Base-by-base conservation (phyloP, 1,140 invertebrate species). In the Musca vetustissima region DNA sequence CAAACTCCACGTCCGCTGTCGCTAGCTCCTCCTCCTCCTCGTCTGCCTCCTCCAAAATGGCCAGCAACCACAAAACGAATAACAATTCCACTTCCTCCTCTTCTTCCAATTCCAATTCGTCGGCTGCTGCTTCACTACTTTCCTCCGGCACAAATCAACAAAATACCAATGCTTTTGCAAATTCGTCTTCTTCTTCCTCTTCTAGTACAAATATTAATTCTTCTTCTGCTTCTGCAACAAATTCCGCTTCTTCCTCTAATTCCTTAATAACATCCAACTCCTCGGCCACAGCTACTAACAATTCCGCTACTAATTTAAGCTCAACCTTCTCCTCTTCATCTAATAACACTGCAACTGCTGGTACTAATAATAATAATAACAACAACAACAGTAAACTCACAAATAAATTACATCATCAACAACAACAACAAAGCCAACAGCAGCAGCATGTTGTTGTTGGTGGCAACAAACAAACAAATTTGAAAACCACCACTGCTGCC, bases 311-410 rank as follows among this genome's bases (percentile, higher is more conserved):
- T 43, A 69, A 50, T 70, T 73, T 59, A 71, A 50, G 69, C 50
- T 32, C n/a, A n/a, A n/a, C n/a, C n/a, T n/a, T n/a, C n/a, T n/a
- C 25, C 14, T 50, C 8, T 21, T 59, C 8, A 59, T 43, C 55
- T 48, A 43, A 47, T 22, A 24, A 22, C 24, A 71, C 76, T 73
- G 67, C 72, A 71, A 25, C 70, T 71, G 67, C 74, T 76, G 64
- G 73, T 70, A 32, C 73, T 50, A 50, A 71, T 70, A 61, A 72
- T 74, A 32, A 66, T 67, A 47, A 72, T 70, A 59, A 66, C 57
- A 68, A 28, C 36, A 69, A 48, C 57, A 64, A 48, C n/a, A 21
- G 8, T 17, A n/a, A 69, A 64, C n/a, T n/a, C 32, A 36, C 22
- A 1, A 66, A 66, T 66, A 69, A 59, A 61, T 28, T n/a, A 59